phyloP scores from a whole-genome alignment of 1,140 invertebrate genomes.

The Aplysia californica region DNA sequence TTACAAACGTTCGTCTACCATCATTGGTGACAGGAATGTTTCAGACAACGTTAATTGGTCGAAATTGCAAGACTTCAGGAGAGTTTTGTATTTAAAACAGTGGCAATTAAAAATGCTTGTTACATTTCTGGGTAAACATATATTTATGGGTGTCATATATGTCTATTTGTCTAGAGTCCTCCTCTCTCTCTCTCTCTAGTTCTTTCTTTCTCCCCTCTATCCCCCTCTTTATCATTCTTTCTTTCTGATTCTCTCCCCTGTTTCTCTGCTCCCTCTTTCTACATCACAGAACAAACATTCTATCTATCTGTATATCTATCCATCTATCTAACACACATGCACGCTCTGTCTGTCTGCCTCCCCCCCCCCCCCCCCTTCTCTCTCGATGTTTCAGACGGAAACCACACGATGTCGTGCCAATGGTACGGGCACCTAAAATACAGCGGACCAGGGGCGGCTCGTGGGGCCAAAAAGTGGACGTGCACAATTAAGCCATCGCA shows the following conservation, averaged over 20 bases:
- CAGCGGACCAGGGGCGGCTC: too few relatives aligned
- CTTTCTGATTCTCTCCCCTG: neutral
- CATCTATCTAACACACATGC: neutral
- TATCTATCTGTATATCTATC: slow-evolving; percentile 3
- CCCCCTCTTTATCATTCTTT: neutral
- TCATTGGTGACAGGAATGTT: neutral
- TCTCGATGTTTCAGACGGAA: neutral
- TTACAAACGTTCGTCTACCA: neutral
- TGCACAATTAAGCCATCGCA: too few relatives aligned
- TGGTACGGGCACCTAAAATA: neutral
- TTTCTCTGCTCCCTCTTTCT: neutral
- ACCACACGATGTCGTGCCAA: neutral
- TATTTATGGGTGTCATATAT: neutral
- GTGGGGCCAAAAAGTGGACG: too few relatives aligned
- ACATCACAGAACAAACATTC: neutral
- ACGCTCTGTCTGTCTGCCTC: slow-evolving; percentile 26
- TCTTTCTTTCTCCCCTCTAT: neutral
- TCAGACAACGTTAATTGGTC: neutral
- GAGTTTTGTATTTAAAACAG: neutral
- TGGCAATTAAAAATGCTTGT: neutral
- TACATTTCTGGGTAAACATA: neutral
- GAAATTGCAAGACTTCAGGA: neutral
- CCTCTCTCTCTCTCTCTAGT: neutral
- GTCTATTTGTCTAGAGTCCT: neutral
- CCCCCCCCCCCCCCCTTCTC: slow-evolving; percentile 20